Percentiles rank a stretch among this genome's conserved stretches.
phyloP scores from a whole-genome alignment of 2,113 vertebrate species.

The Amblyopsis rosae region DNA sequence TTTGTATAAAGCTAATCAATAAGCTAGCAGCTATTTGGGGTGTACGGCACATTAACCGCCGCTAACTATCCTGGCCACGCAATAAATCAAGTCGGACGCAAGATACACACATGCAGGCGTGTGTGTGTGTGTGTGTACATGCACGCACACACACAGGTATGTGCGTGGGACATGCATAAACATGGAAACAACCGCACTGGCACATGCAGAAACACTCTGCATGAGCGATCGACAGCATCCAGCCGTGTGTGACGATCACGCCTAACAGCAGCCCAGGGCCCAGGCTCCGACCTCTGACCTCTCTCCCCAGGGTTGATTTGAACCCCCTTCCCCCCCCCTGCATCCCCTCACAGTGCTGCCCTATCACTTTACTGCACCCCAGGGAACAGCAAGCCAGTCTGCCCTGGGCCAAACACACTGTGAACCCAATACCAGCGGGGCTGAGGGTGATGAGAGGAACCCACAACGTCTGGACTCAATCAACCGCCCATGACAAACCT shows the following conservation, averaged over 20 bases:
- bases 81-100: too few relatives aligned
- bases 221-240: too few relatives aligned
- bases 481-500: conserved; percentile 60
- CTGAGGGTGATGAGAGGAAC: conserved; percentile 34
- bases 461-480: conserved; percentile 71
- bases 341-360: conserved; percentile 43
- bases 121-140: not conserved
- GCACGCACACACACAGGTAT: not conserved
- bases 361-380: conserved; percentile 73
- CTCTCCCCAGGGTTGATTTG: conserved; percentile 35
- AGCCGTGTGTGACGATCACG: conserved; percentile 40
- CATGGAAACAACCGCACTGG: not conserved
- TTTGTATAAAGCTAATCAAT: too few relatives aligned
- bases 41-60: too few relatives aligned
- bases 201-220: not conserved
- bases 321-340: conserved; percentile 27
- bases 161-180: not conserved
- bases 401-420: conserved; percentile 45
- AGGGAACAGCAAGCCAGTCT: conserved; percentile 47
- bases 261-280: conserved; percentile 32
- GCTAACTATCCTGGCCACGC: too few relatives aligned
- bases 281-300: conserved; percentile 60
- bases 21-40: too few relatives aligned
- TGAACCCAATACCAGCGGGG: conserved; percentile 39
- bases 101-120: not conserved